Evolutionary conservation across 1,140 invertebrate species (phyloP).

Genomic region (Solen grandis): DNA sequence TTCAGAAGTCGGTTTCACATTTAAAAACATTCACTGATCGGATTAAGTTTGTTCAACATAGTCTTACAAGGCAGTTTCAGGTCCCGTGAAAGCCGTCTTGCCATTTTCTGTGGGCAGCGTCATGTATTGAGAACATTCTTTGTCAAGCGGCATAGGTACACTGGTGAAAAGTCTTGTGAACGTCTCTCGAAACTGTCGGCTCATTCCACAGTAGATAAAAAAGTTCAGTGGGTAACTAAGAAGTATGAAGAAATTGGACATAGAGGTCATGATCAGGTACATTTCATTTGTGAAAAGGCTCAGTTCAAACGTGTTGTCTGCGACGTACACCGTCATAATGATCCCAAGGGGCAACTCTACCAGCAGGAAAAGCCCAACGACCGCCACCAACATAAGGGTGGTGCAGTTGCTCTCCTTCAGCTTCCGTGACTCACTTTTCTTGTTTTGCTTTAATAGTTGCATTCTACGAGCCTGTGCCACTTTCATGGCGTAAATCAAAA

Average conservation of each 20-base stretch:
- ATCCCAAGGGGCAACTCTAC: constrained; percentile 94
- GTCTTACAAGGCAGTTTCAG: constrained; percentile 71
- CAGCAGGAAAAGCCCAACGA: constrained; percentile 94
- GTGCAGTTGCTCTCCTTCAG: constrained; percentile 93
- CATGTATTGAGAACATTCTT: constrained; percentile 76
- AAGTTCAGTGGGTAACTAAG: constrained; percentile 96
- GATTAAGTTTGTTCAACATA: neutral
- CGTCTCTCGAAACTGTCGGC: constrained; percentile 94
- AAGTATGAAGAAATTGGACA: constrained; percentile 94
- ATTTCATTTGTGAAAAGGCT: constrained; percentile 57
- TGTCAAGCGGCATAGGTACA: constrained; percentile 65
- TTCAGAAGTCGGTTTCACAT: no score
- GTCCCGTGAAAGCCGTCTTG: constrained; percentile 68
- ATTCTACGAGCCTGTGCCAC: constrained; percentile 90
- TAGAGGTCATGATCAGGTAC: constrained; percentile 63
- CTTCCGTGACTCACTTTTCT: constrained; percentile 91
- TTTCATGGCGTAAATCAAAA: constrained; percentile 92
- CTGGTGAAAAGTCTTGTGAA: constrained; percentile 91
- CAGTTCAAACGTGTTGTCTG: constrained; percentile 85
- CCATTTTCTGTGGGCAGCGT: constrained; percentile 77
- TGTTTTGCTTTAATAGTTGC: constrained; percentile 91
- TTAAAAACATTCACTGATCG: no score
- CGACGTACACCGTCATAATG: constrained; percentile 90
- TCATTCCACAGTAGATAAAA: constrained; percentile 98
- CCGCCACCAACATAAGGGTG: constrained; percentile 96